A percentile compares a stretch with the other conserved stretches of the same genome.
Evolutionary conservation across 2,113 vertebrate genomes (phyloP).

Genomic region (Pachyramphus minor): DNA sequence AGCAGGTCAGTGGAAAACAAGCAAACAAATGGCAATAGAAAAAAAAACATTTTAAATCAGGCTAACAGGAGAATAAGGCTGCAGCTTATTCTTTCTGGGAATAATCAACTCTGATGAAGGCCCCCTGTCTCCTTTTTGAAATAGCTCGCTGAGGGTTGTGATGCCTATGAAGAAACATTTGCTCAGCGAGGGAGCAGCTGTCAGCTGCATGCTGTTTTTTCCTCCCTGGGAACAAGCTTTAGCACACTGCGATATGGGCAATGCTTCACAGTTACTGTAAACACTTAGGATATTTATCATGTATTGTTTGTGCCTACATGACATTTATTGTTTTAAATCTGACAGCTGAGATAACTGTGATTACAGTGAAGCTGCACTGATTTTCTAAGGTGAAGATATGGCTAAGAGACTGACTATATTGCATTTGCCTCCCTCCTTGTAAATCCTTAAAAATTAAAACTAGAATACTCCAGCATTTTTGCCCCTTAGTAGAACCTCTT

Average conservation of each 20-base stretch:
- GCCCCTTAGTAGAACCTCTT: neutral
- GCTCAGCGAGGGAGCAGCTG: conserved; percentile 28
- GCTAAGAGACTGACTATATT: neutral
- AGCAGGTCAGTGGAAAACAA: neutral
- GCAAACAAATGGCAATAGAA: neutral
- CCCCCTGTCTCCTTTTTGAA: neutral
- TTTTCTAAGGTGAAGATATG: neutral
- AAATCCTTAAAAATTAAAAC: neutral
- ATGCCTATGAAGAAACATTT: conserved; percentile 25
- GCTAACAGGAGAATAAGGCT: neutral
- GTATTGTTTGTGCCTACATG: neutral
- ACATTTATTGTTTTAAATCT: neutral
- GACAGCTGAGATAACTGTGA: neutral
- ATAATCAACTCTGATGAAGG: conserved; percentile 18
- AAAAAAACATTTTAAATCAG: neutral
- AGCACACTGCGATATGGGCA: neutral
- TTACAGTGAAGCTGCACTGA: neutral
- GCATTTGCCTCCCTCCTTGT: neutral
- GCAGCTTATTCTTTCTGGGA: conserved; percentile 6
- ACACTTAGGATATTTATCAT: neutral
- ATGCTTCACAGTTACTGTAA: neutral
- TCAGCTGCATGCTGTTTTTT: conserved; percentile 34
- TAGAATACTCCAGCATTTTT: neutral
- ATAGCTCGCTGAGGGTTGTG: neutral
- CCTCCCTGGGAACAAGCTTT: neutral